These are phyloP conservation scores for Galagoides demidoff DNA, from an alignment of 2,797 vertebrate species.

Conservation along the genomic window DNA sequence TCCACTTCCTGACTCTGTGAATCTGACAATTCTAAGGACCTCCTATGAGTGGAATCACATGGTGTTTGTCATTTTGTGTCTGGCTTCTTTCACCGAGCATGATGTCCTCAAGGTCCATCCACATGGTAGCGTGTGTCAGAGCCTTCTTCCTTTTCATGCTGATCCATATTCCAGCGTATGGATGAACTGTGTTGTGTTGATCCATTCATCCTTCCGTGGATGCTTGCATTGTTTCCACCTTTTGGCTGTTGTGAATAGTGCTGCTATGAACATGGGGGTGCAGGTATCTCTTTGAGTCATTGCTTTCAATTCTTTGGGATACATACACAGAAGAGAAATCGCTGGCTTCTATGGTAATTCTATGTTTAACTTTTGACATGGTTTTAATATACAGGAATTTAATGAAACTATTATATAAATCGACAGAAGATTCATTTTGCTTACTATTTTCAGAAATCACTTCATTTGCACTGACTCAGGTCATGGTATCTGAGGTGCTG, in stretches of 20 bases:
- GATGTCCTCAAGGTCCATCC: background rate
- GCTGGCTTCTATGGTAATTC: background rate
- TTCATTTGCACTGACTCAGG: accelerated
- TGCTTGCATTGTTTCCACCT: background rate
- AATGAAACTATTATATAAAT: background rate
- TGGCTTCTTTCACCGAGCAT: background rate
- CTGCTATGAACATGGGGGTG: background rate
- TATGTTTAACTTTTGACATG: background rate
- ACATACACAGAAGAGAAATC: background rate
- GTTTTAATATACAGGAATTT: background rate
- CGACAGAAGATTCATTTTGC: background rate
- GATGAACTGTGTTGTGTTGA: background rate
- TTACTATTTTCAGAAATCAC: background rate
- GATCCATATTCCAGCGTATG: accelerated
- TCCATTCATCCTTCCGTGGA: too few species aligned
- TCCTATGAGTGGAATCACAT: background rate
- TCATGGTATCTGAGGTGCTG: background rate
- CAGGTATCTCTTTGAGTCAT: background rate
- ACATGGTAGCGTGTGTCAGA: background rate
- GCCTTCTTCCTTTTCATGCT: background rate
- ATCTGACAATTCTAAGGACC: background rate
- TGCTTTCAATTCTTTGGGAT: background rate
- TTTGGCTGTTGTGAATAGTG: background rate
- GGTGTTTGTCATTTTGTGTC: too few species aligned
- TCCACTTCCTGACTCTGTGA: background rate